Evolutionary conservation across 2,888 invertebrate genomes (phyloP).

Genomic region (Saturnia pavonia): DNA sequence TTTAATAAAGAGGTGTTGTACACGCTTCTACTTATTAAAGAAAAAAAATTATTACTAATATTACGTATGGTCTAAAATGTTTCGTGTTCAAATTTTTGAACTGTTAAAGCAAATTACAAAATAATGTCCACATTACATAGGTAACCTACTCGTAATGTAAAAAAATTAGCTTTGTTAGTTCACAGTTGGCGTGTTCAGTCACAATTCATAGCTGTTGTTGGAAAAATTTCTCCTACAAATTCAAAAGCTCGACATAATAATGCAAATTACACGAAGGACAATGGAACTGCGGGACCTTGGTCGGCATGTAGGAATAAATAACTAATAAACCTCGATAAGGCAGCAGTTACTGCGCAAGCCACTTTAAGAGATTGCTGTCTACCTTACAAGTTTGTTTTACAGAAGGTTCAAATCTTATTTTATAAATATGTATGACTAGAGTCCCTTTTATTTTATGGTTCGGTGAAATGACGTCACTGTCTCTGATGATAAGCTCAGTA

Average conservation of each 20-base stretch:
- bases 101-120: background rate
- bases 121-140: background rate
- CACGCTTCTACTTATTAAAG: too few relatives aligned
- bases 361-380: slow-evolving; percentile 75
- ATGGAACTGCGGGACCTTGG: slow-evolving; percentile 40
- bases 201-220: slow-evolving; percentile 8
- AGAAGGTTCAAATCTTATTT: slow-evolving; percentile 14
- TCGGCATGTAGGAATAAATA: slow-evolving; percentile 64
- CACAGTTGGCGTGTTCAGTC: slow-evolving; percentile 10
- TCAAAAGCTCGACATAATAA: slow-evolving; percentile 38
- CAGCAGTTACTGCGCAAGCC: slow-evolving; percentile 52
- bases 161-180: slow-evolving; percentile 12
- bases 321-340: slow-evolving; percentile 74
- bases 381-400: slow-evolving; percentile 38
- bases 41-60: too few relatives aligned
- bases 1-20: too few relatives aligned
- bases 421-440: slow-evolving; percentile 1
- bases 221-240: slow-evolving; percentile 24
- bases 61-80: too few relatives aligned
- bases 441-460: background rate
- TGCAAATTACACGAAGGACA: slow-evolving; percentile 68
- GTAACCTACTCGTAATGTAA: slow-evolving; percentile 3
- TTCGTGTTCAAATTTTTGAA: too few relatives aligned
- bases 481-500: too few relatives aligned
- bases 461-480: too few relatives aligned